Base-by-base conservation (phyloP, 2,888 invertebrate species). In the Pandemis cinnamomeana region DNA sequence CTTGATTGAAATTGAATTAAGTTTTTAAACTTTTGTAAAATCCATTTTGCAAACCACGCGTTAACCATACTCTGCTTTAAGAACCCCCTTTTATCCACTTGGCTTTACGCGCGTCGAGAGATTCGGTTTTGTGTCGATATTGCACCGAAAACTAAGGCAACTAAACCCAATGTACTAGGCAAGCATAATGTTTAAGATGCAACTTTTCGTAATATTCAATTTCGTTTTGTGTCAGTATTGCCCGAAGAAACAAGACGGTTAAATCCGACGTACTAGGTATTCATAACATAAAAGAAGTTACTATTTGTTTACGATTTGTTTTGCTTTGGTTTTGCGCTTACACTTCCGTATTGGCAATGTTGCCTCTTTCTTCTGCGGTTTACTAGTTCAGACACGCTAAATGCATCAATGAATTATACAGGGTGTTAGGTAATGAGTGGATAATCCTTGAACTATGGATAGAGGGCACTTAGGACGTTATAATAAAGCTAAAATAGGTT, bases 181-280 rank as follows among this genome's bases (percentile, higher is more conserved):
- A 36, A 48, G 13, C 64, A 66, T 66, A 62, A 42, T 15, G 10
- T 15, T 62, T 44, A 13, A 7, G 7, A 36, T n/a, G 27, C 4
- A n/a, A 15, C n/a, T 62, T 5, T 61, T 62, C 44, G 44, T 5
- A 2, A 36, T 15, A 27, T 6, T 11, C 46, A 7, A 46, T 63
- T 63, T 44, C 7, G 63, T 20, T 44, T 44, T 44, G 27, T 51
- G 51, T 15, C 67, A 62, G 62, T 71, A 67, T 75, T 75, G 55
- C 72, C 72, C 72, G 58, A 55, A 36, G 72, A 63, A 55, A 69
- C 72, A 68, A 55, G 20, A 69, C 63, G 58, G 72, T 64, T 64
- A 69, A 58, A 69, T 58, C 68, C 69, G 42, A 64, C 41, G 63
- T 64, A 72, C 68, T 63, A 72, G 69, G 72, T 58, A 27, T 58